A percentile compares a stretch with the other conserved stretches of the same genome.
phyloP scores from a whole-genome alignment of 2,797 vertebrate genomes.

The Sebastolobus alascanus region DNA sequence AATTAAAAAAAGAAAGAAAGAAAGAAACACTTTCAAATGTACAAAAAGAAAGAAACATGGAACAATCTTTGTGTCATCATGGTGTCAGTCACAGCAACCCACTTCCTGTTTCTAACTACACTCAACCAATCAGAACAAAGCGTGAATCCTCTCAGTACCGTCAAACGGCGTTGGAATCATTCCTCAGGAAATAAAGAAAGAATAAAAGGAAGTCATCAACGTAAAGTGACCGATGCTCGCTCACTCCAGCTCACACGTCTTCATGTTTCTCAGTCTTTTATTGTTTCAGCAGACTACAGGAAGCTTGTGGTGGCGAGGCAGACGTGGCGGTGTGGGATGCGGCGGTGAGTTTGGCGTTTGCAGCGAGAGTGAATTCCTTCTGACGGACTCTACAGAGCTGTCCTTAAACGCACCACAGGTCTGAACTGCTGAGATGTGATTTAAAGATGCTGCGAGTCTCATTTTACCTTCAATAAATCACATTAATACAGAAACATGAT shows the following conservation, averaged over 20 bases:
- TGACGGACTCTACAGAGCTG: neutral
- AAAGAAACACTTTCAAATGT: constrained; percentile 49
- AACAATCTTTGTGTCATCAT: constrained; percentile 72
- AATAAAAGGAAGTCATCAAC: constrained; percentile 31
- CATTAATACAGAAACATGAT: neutral
- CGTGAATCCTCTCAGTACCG: constrained; percentile 31
- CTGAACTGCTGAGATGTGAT: constrained; percentile 2
- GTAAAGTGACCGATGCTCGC: constrained; percentile 56
- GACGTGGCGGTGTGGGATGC: constrained; percentile 16
- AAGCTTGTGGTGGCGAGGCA: constrained; percentile 50
- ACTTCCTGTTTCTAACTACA: constrained; percentile 53
- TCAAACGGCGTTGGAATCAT: constrained; percentile 40
- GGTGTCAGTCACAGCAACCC: constrained; percentile 62
- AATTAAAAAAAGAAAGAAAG: constrained; percentile 23
- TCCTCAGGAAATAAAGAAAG: constrained; percentile 6
- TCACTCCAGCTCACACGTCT: constrained; percentile 26
- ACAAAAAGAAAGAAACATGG: constrained; percentile 47
- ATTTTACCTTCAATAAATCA: neutral
- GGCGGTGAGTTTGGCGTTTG: neutral
- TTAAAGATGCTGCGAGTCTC: neutral
- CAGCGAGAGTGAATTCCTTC: constrained; percentile 13
- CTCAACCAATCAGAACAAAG: constrained; percentile 65
- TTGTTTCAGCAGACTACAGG: constrained; percentile 56
- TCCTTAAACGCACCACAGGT: neutral
- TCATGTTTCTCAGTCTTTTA: constrained; percentile 23